These are phyloP conservation scores for Acrocephalus scirpaceus DNA, from an alignment of 2,797 vertebrate species.

Conservation along the genomic window DNA sequence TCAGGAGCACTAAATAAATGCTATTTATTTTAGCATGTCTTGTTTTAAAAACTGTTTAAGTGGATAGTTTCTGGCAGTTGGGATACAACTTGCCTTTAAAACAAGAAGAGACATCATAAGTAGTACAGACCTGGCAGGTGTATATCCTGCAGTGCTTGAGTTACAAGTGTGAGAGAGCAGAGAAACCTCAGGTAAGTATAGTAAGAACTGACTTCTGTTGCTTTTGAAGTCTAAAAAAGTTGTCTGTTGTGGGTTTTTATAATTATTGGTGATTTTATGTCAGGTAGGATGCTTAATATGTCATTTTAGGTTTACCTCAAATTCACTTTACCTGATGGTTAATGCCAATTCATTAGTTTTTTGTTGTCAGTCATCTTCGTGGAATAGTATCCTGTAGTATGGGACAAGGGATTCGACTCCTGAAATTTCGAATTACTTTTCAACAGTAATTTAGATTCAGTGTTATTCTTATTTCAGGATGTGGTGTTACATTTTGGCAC, in stretches of 20 bases:
- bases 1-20: background rate
- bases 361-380: background rate
- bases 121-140: background rate
- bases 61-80: background rate
- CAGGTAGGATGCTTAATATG: background rate
- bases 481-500: background rate
- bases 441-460: background rate
- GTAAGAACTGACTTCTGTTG: background rate
- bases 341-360: background rate
- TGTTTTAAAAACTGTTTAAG: background rate
- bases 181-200: conserved; percentile 22
- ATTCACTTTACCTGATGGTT: background rate
- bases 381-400: background rate
- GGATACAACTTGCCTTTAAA: background rate
- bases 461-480: background rate
- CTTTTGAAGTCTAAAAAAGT: background rate
- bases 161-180: background rate
- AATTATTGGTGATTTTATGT: background rate
- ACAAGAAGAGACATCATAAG: background rate
- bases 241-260: background rate
- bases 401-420: background rate
- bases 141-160: background rate
- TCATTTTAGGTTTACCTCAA: background rate
- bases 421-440: background rate
- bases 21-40: background rate